Evolutionary conservation across 2,888 invertebrate species (phyloP).

Genomic region (Troilus luridus): DNA sequence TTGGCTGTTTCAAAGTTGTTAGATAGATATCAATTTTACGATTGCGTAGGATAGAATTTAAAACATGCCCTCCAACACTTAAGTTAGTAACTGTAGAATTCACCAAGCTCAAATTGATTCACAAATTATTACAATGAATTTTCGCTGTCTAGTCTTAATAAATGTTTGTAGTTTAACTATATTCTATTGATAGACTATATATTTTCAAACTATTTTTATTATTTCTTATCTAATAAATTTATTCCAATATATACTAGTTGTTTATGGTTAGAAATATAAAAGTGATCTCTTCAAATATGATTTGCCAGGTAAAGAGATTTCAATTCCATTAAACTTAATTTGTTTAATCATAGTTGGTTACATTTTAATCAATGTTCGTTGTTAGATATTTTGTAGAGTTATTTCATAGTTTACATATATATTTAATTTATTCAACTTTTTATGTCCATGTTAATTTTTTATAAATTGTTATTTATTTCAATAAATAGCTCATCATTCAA

Average conservation of each 20-base stretch:
- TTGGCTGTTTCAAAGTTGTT: constrained; percentile 30
- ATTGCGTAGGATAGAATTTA: constrained; percentile 23
- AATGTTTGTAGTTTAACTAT: constrained; percentile 32
- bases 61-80: constrained; percentile 39
- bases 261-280: neutral
- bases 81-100: constrained; percentile 3
- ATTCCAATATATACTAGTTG: neutral
- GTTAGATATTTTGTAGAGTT: constrained; percentile 7
- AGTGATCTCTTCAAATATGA: neutral
- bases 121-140: constrained; percentile 28
- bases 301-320: neutral
- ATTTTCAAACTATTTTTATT: constrained; percentile 38
- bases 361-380: neutral
- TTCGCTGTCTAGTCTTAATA: constrained; percentile 41
- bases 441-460: neutral
- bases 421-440: constrained; percentile 7
- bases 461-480: constrained; percentile 11
- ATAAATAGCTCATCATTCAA: neutral
- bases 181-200: constrained; percentile 34
- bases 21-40: constrained; percentile 12
- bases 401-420: neutral
- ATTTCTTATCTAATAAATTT: neutral
- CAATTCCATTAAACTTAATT: neutral
- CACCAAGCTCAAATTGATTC: constrained; percentile 36
- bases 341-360: neutral